Conservation (phyloP, 2,113 vertebrate genomes). For the Saguinus midas region DNA sequence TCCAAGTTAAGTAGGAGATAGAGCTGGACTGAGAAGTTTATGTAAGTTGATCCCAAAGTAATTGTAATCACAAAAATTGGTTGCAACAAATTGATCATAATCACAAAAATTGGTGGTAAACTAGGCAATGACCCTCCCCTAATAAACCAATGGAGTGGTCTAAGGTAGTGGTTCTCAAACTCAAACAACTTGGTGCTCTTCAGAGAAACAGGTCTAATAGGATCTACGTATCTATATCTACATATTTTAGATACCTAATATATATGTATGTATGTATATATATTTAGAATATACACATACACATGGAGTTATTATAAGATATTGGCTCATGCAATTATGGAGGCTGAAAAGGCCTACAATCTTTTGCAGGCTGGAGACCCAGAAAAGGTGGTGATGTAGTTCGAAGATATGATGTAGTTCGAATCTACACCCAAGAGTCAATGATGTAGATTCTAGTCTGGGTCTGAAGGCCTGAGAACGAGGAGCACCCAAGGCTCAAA, state of each 20-base stretch:
- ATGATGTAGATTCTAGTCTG: background rate
- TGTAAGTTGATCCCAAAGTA: background rate
- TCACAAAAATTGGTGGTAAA: background rate
- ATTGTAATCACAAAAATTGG: background rate
- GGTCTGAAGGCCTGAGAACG: background rate
- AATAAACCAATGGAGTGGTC: fast-evolving
- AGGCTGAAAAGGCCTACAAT: background rate
- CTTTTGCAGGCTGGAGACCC: background rate
- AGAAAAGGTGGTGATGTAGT: background rate
- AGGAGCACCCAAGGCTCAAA: background rate
- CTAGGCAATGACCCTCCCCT: background rate
- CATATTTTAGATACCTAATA: background rate
- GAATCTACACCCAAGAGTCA: background rate
- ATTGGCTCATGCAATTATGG: background rate
- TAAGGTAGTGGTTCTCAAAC: background rate
- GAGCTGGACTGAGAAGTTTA: background rate
- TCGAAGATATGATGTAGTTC: background rate
- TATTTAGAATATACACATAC: background rate
- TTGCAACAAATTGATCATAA: background rate
- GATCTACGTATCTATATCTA: background rate
- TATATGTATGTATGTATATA: background rate
- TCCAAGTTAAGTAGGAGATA: background rate
- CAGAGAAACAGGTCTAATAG: background rate
- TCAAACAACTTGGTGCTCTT: background rate
- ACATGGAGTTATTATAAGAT: background rate